Conservation (phyloP, 1,140 invertebrate species). For the Drosophila varians region DNA sequence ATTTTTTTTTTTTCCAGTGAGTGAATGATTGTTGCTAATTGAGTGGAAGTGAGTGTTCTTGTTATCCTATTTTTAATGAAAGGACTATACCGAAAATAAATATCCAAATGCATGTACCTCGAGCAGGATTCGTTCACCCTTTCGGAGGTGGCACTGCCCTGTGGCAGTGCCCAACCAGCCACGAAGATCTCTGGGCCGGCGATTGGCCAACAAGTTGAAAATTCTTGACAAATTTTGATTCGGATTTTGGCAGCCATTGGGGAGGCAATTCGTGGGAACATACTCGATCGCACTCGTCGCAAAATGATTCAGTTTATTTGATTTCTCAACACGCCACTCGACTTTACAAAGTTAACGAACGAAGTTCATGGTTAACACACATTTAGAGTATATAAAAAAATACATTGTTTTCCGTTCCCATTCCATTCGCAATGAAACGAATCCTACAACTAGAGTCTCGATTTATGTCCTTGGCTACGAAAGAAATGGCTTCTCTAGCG, state of each 20-base stretch:
- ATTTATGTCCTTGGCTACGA: not conserved
- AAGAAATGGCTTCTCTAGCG: not conserved
- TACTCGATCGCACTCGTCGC: too few relatives aligned
- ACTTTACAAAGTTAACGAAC: not conserved
- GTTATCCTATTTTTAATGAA: conserved; percentile 46
- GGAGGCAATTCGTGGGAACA: not conserved
- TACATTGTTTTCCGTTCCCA: not conserved
- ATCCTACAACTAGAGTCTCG: not conserved
- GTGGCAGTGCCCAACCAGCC: conserved; percentile 11
- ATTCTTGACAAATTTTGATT: not conserved
- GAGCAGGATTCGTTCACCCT: not conserved
- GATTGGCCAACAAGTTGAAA: conserved; percentile 52
- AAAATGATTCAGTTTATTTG: too few relatives aligned
- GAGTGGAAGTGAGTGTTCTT: conserved; percentile 16
- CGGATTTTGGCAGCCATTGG: conserved; percentile 16
- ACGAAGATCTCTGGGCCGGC: conserved; percentile 16
- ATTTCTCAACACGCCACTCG: not conserved
- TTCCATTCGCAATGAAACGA: too few relatives aligned
- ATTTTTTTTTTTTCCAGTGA: conserved; percentile 4
- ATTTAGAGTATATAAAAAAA: not conserved
- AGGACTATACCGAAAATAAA: conserved; percentile 52
- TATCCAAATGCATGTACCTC: not conserved
- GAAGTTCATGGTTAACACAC: not conserved
- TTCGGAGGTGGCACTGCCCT: not conserved
- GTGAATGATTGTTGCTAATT: conserved; percentile 9